phyloP scores from a whole-genome alignment of 1,140 invertebrate genomes.

The Epicauta chinensis region DNA sequence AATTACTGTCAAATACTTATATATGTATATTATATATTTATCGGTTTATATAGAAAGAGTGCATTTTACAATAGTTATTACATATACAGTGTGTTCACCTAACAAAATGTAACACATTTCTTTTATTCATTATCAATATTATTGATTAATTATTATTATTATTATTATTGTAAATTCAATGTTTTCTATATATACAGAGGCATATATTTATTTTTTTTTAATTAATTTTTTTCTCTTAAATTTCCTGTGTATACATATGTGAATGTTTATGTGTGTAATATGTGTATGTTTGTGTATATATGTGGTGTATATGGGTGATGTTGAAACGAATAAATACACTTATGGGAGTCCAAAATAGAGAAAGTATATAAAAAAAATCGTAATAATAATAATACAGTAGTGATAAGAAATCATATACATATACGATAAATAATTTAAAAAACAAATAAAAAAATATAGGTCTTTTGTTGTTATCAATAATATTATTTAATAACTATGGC shows the following conservation, averaged over 20 bases:
- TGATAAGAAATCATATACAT: background rate
- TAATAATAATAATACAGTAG: background rate
- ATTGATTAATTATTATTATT: no score
- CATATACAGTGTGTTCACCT: conserved; percentile 39
- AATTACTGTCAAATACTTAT: conserved; percentile 19
- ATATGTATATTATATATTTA: no score
- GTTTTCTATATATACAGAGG: background rate
- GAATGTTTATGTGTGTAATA: background rate
- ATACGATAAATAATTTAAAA: background rate
- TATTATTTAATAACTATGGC: conserved; percentile 29
- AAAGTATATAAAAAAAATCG: background rate
- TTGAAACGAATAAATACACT: no score
- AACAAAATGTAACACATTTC: conserved; percentile 31
- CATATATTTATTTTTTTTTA: background rate
- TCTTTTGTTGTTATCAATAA: background rate
- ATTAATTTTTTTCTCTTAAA: no score
- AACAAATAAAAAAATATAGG: no score
- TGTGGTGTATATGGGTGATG: no score
- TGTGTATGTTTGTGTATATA: no score
- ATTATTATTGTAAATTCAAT: background rate
- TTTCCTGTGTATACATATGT: background rate
- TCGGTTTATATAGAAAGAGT: conserved; percentile 35
- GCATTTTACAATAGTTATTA: conserved; percentile 38
- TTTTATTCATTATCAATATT: background rate
- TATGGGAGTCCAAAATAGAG: background rate